A percentile compares a stretch with the other conserved stretches of the same genome.
Conservation (phyloP, 2,888 invertebrate species). For the Tipula helvola region DNA sequence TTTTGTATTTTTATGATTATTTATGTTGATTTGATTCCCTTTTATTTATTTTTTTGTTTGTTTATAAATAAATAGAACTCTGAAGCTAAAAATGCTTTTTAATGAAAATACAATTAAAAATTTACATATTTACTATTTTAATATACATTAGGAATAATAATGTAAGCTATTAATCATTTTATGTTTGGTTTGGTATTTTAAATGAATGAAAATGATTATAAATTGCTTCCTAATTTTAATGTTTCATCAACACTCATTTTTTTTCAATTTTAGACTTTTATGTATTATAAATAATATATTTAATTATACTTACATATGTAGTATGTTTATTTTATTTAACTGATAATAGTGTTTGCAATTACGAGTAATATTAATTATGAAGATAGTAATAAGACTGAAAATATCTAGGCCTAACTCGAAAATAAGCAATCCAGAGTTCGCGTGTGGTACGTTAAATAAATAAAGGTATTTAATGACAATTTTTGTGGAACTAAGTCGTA, state of each 20-base stretch:
- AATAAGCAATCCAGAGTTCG: too few species aligned
- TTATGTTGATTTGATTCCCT: slow-evolving; percentile 4
- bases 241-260: neutral
- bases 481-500: too few species aligned
- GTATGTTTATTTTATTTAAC: neutral
- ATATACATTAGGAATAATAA: neutral
- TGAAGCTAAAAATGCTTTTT: neutral
- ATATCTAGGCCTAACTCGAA: too few species aligned
- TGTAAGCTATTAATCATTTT: neutral
- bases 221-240: neutral
- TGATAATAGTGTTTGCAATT: too few species aligned
- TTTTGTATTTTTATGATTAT: neutral
- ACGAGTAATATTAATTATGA: too few species aligned
- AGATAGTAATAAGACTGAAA: too few species aligned
- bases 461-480: too few species aligned
- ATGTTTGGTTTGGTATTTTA: neutral
- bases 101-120: neutral
- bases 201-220: neutral
- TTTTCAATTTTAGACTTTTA: neutral
- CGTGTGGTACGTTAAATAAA: too few species aligned
- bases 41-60: neutral
- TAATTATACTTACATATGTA: neutral
- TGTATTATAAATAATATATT: neutral
- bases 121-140: neutral
- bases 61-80: neutral